Evolutionary conservation across 2,888 invertebrate genomes (phyloP).

Genomic region (Sinentomon sp.): DNA sequence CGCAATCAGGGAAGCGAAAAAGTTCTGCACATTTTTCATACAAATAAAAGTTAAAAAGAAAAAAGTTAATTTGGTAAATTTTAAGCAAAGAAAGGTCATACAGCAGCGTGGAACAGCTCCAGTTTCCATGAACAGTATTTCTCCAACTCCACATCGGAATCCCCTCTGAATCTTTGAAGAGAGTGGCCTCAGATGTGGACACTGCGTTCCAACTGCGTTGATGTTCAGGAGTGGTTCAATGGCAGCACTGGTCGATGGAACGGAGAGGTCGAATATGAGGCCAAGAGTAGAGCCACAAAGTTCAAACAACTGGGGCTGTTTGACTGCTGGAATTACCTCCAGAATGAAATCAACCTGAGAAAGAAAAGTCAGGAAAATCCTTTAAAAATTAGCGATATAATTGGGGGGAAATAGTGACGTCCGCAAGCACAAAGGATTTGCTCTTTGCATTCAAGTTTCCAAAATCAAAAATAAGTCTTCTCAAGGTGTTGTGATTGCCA

Average conservation of each 20-base stretch:
- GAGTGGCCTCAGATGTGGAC: slow-evolving; percentile 65
- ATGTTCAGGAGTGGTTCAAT: slow-evolving; percentile 69
- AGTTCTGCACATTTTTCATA: no score
- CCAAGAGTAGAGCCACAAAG: slow-evolving; percentile 79
- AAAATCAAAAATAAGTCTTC: no score
- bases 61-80: no score
- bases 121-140: slow-evolving; percentile 76
- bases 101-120: slow-evolving; percentile 73
- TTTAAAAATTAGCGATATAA: background rate
- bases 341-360: slow-evolving; percentile 51
- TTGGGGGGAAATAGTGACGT: no score
- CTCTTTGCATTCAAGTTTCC: no score
- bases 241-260: slow-evolving; percentile 67
- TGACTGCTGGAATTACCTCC: slow-evolving; percentile 57
- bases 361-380: slow-evolving; percentile 1
- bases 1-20: no score
- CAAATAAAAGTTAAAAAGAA: no score
- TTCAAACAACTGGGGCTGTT: slow-evolving; percentile 74
- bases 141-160: slow-evolving; percentile 75
- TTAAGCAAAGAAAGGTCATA: no score
- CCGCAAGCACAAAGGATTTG: no score
- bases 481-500: background rate
- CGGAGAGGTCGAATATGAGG: slow-evolving; percentile 74
- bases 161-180: slow-evolving; percentile 59
- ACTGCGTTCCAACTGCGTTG: slow-evolving; percentile 67